phyloP scores from a whole-genome alignment of 2,888 invertebrate genomes.

The Aquatica leii region DNA sequence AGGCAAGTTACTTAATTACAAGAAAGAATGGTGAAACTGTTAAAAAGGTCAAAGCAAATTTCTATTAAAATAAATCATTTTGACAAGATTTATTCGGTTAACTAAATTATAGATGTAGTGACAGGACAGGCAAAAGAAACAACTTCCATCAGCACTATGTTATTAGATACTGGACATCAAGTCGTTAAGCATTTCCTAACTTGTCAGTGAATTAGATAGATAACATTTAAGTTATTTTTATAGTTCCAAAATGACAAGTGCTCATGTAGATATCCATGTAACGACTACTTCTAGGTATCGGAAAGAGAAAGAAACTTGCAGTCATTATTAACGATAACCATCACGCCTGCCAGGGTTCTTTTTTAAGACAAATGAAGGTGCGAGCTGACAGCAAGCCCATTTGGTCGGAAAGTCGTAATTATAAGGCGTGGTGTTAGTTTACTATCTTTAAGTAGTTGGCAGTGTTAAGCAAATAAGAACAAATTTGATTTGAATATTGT shows the following conservation, averaged over 20 bases:
- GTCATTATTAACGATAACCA: conserved; percentile 60
- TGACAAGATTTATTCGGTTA: conserved; percentile 26
- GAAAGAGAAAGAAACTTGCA: conserved; percentile 47
- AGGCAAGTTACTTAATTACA: no score
- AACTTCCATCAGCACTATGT: conserved; percentile 31
- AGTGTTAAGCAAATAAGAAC: conserved; percentile 55
- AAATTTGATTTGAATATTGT: conserved; percentile 18
- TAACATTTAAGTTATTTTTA: conserved; percentile 52
- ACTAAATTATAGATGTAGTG: conserved; percentile 27
- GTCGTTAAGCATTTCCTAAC: conserved; percentile 38
- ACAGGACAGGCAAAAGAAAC: conserved; percentile 31
- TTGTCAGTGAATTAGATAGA: conserved; percentile 47
- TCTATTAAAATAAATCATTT: conserved; percentile 14
- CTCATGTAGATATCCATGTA: conserved; percentile 52
- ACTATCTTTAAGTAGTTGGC: conserved; percentile 44
- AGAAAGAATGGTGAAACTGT: no score
- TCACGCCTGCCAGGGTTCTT: conserved; percentile 55
- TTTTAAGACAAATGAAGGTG: conserved; percentile 63
- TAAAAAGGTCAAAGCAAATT: not conserved
- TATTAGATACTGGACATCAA: conserved; percentile 37
- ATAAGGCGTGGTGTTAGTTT: conserved; percentile 59
- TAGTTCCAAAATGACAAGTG: conserved; percentile 53
- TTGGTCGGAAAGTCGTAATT: conserved; percentile 64
- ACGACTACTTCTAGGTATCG: conserved; percentile 49
- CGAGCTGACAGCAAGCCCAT: conserved; percentile 62